These are phyloP conservation scores for Rhizoglyphus robini DNA, from an alignment of 1,140 invertebrate genomes.

Conservation along the genomic window DNA sequence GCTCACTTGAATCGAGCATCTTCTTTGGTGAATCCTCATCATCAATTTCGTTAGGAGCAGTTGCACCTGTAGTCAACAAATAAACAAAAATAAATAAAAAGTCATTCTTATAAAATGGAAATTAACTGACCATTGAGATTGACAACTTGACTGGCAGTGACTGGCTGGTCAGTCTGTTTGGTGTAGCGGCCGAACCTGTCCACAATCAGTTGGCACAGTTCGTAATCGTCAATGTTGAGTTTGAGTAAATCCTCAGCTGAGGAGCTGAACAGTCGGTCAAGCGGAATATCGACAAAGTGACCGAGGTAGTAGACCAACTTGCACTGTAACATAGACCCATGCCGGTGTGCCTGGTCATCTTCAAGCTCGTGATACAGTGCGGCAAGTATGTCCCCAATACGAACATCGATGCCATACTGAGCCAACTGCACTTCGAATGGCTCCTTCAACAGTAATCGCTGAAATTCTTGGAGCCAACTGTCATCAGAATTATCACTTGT, in stretches of 20 bases:
- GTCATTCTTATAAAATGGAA: no score
- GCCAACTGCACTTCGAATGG: not conserved
- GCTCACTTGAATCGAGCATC: not conserved
- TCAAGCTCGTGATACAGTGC: not conserved
- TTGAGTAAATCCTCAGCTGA: not conserved
- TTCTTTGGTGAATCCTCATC: no score
- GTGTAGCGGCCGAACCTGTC: not conserved
- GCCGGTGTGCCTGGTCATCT: not conserved
- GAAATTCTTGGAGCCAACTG: not conserved
- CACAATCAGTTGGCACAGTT: conserved; percentile 2
- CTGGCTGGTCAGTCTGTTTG: no score
- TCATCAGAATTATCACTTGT: not conserved
- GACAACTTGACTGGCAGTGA: no score
- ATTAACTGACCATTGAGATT: no score
- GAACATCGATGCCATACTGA: not conserved
- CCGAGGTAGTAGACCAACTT: not conserved
- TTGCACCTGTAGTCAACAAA: no score
- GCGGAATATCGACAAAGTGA: not conserved
- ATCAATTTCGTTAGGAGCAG: no score
- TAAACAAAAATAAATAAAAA: no score
- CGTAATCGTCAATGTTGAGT: conserved; percentile 3
- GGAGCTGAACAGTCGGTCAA: not conserved
- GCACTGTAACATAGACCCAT: not conserved
- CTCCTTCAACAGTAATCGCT: not conserved
- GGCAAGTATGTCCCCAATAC: not conserved